These are phyloP conservation scores for Chaenocephalus aceratus DNA, from an alignment of 2,113 vertebrate genomes.

Conservation along the genomic window DNA sequence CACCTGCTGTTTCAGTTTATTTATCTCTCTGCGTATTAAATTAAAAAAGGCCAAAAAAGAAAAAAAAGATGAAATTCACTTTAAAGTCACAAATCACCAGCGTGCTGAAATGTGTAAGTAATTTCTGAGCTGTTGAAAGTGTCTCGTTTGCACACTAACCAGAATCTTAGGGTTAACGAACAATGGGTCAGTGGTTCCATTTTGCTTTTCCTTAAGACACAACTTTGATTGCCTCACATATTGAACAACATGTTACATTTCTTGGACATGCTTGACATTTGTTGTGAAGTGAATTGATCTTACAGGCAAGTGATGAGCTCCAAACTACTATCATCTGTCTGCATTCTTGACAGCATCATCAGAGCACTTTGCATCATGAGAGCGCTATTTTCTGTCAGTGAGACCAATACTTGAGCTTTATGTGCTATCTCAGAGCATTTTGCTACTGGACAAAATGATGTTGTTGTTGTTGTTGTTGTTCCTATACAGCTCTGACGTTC, in stretches of 20 bases:
- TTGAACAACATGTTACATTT: not conserved
- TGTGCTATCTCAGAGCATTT: conserved; percentile 22
- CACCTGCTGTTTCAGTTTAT: too few species aligned
- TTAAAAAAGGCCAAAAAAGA: too few species aligned
- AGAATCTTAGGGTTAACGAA: not conserved
- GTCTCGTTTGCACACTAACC: not conserved
- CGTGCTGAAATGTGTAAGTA: not conserved
- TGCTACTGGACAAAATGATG: conserved; percentile 15
- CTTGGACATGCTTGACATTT: conserved; percentile 5
- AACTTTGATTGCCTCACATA: conserved; percentile 1
- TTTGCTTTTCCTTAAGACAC: not conserved
- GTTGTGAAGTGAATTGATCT: conserved; percentile 25
- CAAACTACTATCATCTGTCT: conserved; percentile 43
- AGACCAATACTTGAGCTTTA: conserved; percentile 23
- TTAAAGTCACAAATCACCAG: not conserved
- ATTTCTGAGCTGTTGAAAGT: not conserved
- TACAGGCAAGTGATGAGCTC: conserved; percentile 28
- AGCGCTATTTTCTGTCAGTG: conserved; percentile 34
- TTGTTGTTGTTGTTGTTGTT: not conserved
- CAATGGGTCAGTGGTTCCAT: not conserved
- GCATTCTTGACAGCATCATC: conserved; percentile 24
- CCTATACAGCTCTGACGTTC: not conserved
- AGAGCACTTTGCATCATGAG: conserved; percentile 42
- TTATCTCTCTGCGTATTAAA: too few species aligned
- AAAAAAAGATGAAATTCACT: not conserved